Evolutionary conservation across 1,140 invertebrate species (phyloP), one percentile per base, ranked within the genome.

Genomic region (Cydia fagiglandana): DNA sequence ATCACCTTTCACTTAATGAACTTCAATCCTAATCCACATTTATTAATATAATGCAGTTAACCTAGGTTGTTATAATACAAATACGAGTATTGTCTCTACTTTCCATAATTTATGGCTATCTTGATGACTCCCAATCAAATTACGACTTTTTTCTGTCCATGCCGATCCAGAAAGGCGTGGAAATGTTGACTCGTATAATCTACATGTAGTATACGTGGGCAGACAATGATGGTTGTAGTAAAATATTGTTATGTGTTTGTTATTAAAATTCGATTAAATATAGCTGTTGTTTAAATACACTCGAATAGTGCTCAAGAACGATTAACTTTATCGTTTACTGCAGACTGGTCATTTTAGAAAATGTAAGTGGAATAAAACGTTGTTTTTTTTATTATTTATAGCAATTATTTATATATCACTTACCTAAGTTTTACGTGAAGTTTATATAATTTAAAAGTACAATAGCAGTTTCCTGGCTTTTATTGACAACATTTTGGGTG

Each of bases 221-320:
- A 76, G 81, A 77, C 77, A 73, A 75, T 75, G 74, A 77, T 77
- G 73, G 61, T 56, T 53, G 17, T 76, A 53, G 15, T 80, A 64
- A 79, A 78, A 77, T 81, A 81, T 76, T 78, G 77, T 78, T 81
- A 80, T 76, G 64, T 74, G 77, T 80, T 75, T 75, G 74, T 78
- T 81, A 81, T 80, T 78, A 79, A 77, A 78, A 78, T 77, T 75
- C 73, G 47, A 77, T 77, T 70, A 70, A 34, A 24, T n/a, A 70
- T 70, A 41, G 30, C 15, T 70, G 15, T 41, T 70, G n/a, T 70
- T 70, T 38, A 17, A 41, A 24, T 70, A 70, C 7, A 10, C 38
- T 45, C 13, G 13, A n/a, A 41, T 70, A 41, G 64, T 28, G 4
- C 10, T 61, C 6, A 47, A 47, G 45, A 47, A 47, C 4, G 45